Percentiles rank a stretch among this genome's conserved stretches.
phyloP scores from a whole-genome alignment of 2,888 invertebrate genomes.

The Trichogramma dendrolimi region DNA sequence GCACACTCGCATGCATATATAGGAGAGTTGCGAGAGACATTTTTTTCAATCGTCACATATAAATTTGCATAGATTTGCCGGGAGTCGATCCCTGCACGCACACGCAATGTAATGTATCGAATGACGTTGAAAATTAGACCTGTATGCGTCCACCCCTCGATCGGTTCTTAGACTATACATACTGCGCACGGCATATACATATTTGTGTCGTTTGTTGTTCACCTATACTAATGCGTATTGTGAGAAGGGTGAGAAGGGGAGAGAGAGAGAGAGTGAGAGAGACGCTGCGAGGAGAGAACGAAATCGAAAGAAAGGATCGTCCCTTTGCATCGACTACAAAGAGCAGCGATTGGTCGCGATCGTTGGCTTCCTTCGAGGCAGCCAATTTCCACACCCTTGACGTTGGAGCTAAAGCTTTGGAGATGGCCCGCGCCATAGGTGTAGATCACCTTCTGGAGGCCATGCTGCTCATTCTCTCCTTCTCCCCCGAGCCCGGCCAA shows the following conservation, averaged over 20 bases:
- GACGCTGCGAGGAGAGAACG: not conserved
- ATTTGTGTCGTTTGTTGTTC: no score
- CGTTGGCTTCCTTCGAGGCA: conserved; percentile 9
- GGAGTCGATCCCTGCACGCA: conserved; percentile 26
- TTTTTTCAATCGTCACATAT: no score
- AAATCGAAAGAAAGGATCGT: conserved; percentile 31
- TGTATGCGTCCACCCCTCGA: conserved; percentile 32
- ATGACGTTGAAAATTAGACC: conserved; percentile 50
- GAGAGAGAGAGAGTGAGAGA: conserved; percentile 2
- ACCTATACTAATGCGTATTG: no score
- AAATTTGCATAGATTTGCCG: conserved; percentile 47
- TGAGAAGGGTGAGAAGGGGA: no score
- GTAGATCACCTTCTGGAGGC: not conserved
- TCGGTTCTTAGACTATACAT: not conserved
- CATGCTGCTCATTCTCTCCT: not conserved
- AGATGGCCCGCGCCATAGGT: conserved; percentile 11
- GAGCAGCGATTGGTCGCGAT: conserved; percentile 37
- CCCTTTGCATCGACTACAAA: conserved; percentile 32
- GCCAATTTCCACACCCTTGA: conserved; percentile 15
- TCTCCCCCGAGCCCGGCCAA: not conserved
- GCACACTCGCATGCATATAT: no score
- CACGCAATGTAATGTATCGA: conserved; percentile 49
- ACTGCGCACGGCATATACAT: no score
- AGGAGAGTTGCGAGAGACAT: no score
- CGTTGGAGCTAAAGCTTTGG: not conserved